Evolutionary conservation across 2,113 vertebrate genomes (phyloP), one percentile per base, ranked within the genome.

Genomic region (Centrocercus urophasianus): DNA sequence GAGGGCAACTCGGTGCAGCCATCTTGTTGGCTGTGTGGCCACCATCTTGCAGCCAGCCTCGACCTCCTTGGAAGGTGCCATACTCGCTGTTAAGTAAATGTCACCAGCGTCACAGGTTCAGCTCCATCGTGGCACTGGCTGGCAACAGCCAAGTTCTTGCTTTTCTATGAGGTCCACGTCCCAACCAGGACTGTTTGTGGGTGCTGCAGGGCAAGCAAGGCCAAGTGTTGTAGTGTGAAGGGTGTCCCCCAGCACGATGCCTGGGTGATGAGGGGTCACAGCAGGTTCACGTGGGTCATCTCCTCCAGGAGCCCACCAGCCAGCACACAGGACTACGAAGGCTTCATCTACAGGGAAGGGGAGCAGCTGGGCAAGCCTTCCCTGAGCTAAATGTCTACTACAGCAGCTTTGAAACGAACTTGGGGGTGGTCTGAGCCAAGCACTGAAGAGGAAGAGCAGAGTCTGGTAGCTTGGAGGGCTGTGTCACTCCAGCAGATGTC

Each of bases 281-380:
- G 9, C 4, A 18, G 43, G 63, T 43, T 87, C 61, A 81, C n/a
- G 59, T 15, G 57, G n/a, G 21, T 66, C 67, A 66, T 0, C n/a
- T 83, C 67, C 50, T 93, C 42, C 92, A 59, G 36, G 18, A 88
- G 47, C 22, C 86, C 69, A 3, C 1, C 43, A 80, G 30, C 10
- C 89, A 70, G 32, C 1, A 1, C 0, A 1, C 0, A 27, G 40
- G 28, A 64, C 40, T 21, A 42, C 0, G 2, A 73, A 48, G 0
- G 4, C 50, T 79, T 79, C 57, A 20, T 70, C 45, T 36, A 36
- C 20, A 28, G 3, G 48, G 15, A 76, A 8, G 17, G 20, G 24
- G 21, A 28, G 40, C 54, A 48, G 69, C 34, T 42, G 60, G 22
- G 19, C 13, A 80, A 86, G 61, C 40, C 14, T 66, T 66, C 34